Evolutionary conservation across 2,888 invertebrate genomes (phyloP).

Genomic region (Drosophila histrio): DNA sequence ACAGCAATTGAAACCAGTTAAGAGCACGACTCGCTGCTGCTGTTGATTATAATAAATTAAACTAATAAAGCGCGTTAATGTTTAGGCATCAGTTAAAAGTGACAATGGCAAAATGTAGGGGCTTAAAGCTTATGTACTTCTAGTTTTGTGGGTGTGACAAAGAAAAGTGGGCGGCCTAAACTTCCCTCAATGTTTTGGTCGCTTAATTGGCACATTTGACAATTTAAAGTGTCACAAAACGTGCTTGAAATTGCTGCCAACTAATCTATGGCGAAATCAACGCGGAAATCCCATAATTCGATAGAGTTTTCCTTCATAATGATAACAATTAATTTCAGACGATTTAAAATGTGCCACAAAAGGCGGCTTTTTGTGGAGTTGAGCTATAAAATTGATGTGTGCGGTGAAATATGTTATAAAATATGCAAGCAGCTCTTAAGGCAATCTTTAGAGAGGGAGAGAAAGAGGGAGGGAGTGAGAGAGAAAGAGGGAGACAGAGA

Average conservation of each 20-base stretch:
- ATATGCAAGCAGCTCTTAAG: constrained; percentile 56
- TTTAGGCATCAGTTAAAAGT: constrained; percentile 67
- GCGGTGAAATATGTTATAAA: constrained; percentile 54
- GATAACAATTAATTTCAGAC: constrained; percentile 48
- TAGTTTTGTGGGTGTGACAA: constrained; percentile 1
- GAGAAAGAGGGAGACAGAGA: background rate
- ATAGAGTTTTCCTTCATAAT: constrained; percentile 15
- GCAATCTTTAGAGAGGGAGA: background rate
- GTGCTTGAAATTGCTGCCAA: background rate
- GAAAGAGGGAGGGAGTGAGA: background rate
- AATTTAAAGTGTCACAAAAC: constrained; percentile 10
- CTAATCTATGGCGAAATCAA: background rate
- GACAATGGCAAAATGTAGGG: constrained; percentile 54
- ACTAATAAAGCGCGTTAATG: constrained; percentile 79
- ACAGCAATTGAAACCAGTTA: constrained; percentile 47
- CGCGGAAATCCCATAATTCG: constrained; percentile 12
- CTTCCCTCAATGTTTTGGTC: background rate
- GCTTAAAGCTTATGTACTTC: constrained; percentile 39
- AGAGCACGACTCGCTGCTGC: constrained; percentile 1
- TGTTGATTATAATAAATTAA: constrained; percentile 75
- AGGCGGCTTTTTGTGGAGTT: constrained; percentile 1
- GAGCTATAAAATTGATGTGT: constrained; percentile 48
- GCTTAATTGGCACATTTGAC: constrained; percentile 19
- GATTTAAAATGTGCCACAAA: constrained; percentile 41
- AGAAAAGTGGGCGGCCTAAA: background rate